Conservation (phyloP, 2,113 vertebrate genomes). For the Ascaphus truei region DNA sequence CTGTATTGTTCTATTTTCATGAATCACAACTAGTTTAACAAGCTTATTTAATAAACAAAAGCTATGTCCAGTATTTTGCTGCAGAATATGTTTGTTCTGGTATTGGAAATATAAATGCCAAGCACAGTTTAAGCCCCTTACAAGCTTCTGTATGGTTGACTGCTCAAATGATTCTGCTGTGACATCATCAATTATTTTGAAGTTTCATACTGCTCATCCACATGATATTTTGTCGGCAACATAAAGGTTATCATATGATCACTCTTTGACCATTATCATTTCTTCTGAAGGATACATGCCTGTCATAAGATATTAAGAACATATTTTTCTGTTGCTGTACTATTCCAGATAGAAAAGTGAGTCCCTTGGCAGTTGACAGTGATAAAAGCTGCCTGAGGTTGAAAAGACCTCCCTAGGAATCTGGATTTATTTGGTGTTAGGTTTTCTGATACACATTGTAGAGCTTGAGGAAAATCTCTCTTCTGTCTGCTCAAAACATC, state of each 20-base stretch:
- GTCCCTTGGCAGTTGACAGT: conserved; percentile 27
- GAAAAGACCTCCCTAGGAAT: conserved; percentile 14
- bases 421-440: no score
- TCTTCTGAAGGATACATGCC: conserved; percentile 12
- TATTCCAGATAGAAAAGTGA: conserved; percentile 15
- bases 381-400: conserved; percentile 17
- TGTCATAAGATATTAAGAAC: conserved; percentile 10
- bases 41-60: not conserved
- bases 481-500: no score
- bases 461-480: no score
- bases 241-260: conserved; percentile 31
- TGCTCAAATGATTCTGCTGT: conserved; percentile 9
- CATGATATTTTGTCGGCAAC: conserved; percentile 17
- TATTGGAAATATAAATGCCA: conserved; percentile 8
- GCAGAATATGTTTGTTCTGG: not conserved
- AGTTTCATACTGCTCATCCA: not conserved
- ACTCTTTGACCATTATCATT: conserved; percentile 23
- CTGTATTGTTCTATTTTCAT: not conserved
- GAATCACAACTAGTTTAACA: not conserved
- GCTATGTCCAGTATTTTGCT: not conserved
- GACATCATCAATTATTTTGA: conserved; percentile 28
- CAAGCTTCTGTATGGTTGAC: not conserved
- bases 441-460: no score
- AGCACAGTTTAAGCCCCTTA: no score
- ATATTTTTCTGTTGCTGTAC: conserved; percentile 1